phyloP scores from a whole-genome alignment of 2,797 vertebrate species.

The Rhinichthys osculus region DNA sequence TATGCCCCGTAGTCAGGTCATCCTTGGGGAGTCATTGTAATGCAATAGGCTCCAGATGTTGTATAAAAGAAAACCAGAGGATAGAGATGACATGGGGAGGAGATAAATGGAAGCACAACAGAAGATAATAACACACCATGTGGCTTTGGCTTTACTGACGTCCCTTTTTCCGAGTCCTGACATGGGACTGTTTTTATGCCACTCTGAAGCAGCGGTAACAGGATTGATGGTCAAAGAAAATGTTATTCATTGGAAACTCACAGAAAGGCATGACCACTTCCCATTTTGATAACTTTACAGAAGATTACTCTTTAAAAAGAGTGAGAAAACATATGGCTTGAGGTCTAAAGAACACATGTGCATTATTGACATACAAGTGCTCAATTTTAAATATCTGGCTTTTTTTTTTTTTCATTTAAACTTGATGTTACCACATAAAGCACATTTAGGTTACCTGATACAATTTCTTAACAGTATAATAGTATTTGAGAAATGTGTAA shows the following conservation, averaged over 20 bases:
- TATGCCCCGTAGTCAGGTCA: constrained; percentile 39
- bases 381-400: not conserved
- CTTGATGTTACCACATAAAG: not conserved
- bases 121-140: constrained; percentile 49
- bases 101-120: constrained; percentile 46
- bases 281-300: constrained; percentile 40
- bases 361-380: not conserved
- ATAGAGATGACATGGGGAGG: constrained; percentile 26
- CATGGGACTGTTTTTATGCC: constrained; percentile 57
- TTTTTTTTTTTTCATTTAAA: not conserved
- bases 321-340: constrained; percentile 6
- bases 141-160: constrained; percentile 54
- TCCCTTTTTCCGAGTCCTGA: constrained; percentile 56
- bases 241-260: constrained; percentile 47
- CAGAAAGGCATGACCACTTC: constrained; percentile 25
- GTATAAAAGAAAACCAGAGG: constrained; percentile 46
- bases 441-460: not conserved
- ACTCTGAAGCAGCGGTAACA: constrained; percentile 44
- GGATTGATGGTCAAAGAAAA: constrained; percentile 56
- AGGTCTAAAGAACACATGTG: not conserved
- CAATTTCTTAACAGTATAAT: not conserved
- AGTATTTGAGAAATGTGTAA: constrained; percentile 8
- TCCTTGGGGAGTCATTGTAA: constrained; percentile 39
- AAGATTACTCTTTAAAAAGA: constrained; percentile 3
- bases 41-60: constrained; percentile 51